Base-by-base conservation (phyloP, 2,797 vertebrate species). In the Crenichthys baileyi region DNA sequence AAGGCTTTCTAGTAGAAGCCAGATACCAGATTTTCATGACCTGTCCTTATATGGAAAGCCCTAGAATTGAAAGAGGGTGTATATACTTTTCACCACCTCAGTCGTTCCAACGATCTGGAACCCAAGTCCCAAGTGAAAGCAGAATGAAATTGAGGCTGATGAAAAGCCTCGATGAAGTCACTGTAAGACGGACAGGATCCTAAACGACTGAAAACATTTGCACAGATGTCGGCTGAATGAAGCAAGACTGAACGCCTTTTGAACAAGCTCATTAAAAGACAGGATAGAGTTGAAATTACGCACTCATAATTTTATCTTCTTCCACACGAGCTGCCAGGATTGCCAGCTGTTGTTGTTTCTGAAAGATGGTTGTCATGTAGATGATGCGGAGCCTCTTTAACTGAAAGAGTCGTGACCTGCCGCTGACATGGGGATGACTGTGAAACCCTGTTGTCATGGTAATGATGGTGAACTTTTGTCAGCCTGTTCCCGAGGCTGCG, bases 391-490 rank as follows among this genome's bases (percentile, higher is more conserved):
- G 56, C n/a, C 36, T n/a, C 68, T 61, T 78, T 75, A 48, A 68
- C 31, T 88, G 9, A 46, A 26, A 53, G 56, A 75, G 81, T 88
- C 61, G 67, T 85, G 86, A 87, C 85, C 85, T 75, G 83, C 81
- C 77, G 80, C 83, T 84, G 83, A 80, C 46, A 44, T 44, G 77
- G 63, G 13, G 41, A 77, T 84, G 83, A 86, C 73, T 79, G 83
- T 61, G 79, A 81, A 48, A 80, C 80, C 87, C 77, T 78, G 92
- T 90, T 87, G 92, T 88, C 87, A 89, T 90, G 87, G 88, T 85
- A 81, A 92, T 87, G 88, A 87, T 72, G 50, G 84, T 84, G 83
- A 88, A 84, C 78, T 82, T 75, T 76, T 74, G 83, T 82, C 82
- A 79, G 72, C 50, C 65, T 73, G 75, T 56, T 72, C 68, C 75